A percentile compares a stretch with the other conserved stretches of the same genome.
These are phyloP conservation scores for Sarcophaga carnaria DNA, from an alignment of 2,888 invertebrate species.

Conservation along the genomic window DNA sequence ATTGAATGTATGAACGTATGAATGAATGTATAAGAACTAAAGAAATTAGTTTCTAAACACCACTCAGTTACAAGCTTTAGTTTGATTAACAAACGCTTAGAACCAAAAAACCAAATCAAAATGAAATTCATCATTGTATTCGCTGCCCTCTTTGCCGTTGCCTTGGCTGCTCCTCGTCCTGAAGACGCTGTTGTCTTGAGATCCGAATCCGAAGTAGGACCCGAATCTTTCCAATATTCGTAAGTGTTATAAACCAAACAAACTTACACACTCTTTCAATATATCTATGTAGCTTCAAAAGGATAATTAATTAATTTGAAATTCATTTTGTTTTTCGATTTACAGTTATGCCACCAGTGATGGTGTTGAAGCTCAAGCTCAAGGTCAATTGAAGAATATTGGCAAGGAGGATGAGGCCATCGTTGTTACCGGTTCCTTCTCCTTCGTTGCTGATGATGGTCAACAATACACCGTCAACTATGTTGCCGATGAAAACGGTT, in stretches of 20 bases:
- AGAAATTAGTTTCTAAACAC: background rate
- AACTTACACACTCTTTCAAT: too few species aligned
- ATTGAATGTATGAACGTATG: too few species aligned
- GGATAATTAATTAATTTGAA: background rate
- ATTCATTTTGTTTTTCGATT: background rate
- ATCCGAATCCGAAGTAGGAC: background rate
- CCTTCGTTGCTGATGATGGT: slow-evolving; percentile 60
- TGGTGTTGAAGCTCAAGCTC: slow-evolving; percentile 71
- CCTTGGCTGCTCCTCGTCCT: background rate
- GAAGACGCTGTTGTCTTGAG: background rate
- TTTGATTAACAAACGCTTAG: background rate
- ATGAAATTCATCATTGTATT: background rate
- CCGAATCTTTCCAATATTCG: background rate
- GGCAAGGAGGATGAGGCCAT: slow-evolving; percentile 72
- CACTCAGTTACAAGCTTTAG: slow-evolving; percentile 16
- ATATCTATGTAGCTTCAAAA: too few species aligned
- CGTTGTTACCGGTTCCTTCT: slow-evolving; percentile 72
- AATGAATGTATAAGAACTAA: slow-evolving; percentile 31
- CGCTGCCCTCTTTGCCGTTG: background rate
- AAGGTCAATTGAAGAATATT: slow-evolving; percentile 71
- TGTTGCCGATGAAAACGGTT: background rate
- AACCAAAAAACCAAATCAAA: background rate
- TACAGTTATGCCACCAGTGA: slow-evolving; percentile 73
- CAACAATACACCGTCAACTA: background rate
- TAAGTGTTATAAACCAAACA: background rate